Base-by-base conservation (phyloP, 2,888 invertebrate species). In the Lamproptera curius region DNA sequence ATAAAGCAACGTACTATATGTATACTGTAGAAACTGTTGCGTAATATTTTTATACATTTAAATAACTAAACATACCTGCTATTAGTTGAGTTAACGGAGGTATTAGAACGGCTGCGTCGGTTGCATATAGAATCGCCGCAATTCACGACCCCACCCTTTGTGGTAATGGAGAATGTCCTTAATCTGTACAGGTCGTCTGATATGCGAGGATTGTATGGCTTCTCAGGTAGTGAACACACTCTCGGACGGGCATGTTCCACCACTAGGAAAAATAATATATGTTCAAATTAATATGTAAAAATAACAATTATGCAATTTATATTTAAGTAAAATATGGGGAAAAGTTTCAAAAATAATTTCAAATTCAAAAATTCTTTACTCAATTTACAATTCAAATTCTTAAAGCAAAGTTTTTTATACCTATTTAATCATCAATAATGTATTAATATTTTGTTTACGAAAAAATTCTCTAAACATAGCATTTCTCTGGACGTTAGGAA, bases 41-140 rank as follows among this genome's bases (percentile, higher is more conserved):
- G n/a, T n/a, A n/a, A n/a, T n/a, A n/a, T n/a, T n/a, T n/a, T n/a
- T n/a, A n/a, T n/a, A n/a, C n/a, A n/a, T n/a, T n/a, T n/a, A n/a
- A n/a, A n/a, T n/a, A n/a, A n/a, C n/a, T n/a, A n/a, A n/a, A 20
- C 45, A 44, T 11, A 31, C 31, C 31, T 31, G 31, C 31, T 31
- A 11, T 31, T 31, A 26, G 94, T 94, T 23, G 95, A 93, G 73
- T 96, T 95, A 67, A 96, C 95, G 49, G 95, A 95, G 2, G 96
- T 96, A 65, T 96, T 96, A 57, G 95, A 95, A 34, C 95, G 90
- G 48, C 95, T 95, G 33, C 95, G 88, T 6, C 95, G 88, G 58
- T 95, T 95, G 73, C 95, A 95, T 63, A 96, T 95, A 46, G 95
- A 95, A 81, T 96, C 96, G 0, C 96, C 96, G 59, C 95, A 95